A percentile compares a stretch with the other conserved stretches of the same genome.
These are phyloP conservation scores for Aphelenchoides avenae DNA, from an alignment of 1,140 invertebrate species.

Conservation along the genomic window DNA sequence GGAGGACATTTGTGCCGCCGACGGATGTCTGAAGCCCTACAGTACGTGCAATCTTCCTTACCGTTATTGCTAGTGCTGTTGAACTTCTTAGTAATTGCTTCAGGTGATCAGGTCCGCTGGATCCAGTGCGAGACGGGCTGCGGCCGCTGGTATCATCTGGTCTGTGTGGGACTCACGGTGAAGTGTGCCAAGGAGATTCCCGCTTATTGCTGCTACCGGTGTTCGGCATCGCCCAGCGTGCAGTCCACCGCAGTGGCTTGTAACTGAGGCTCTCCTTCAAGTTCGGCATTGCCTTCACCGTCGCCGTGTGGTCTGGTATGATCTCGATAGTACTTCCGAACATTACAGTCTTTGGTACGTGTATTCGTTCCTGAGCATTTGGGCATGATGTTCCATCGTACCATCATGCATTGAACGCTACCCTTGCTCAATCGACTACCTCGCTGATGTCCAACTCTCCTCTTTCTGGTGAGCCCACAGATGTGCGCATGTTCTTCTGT, in stretches of 20 bases:
- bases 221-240: neutral
- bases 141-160: slow-evolving; percentile 27
- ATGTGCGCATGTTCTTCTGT: too few species aligned
- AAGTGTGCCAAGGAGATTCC: slow-evolving; percentile 25
- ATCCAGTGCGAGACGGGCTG: slow-evolving; percentile 27
- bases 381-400: too few species aligned
- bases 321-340: too few species aligned
- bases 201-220: slow-evolving; percentile 23
- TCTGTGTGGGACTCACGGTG: slow-evolving; percentile 27
- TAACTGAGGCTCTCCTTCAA: too few species aligned
- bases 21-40: slow-evolving; percentile 23
- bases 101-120: slow-evolving; percentile 30
- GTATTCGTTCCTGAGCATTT: too few species aligned
- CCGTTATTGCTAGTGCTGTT: slow-evolving; percentile 2
- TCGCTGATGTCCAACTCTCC: too few species aligned
- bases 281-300: too few species aligned
- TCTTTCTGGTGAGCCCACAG: too few species aligned
- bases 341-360: too few species aligned
- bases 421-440: too few species aligned
- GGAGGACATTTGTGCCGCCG: slow-evolving; percentile 26
- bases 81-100: slow-evolving; percentile 1
- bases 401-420: too few species aligned
- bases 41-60: slow-evolving; percentile 15
- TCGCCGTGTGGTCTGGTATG: too few species aligned
- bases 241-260: neutral